Base-by-base conservation (phyloP, 2,797 vertebrate genomes). In the Sciaenops ocellatus region DNA sequence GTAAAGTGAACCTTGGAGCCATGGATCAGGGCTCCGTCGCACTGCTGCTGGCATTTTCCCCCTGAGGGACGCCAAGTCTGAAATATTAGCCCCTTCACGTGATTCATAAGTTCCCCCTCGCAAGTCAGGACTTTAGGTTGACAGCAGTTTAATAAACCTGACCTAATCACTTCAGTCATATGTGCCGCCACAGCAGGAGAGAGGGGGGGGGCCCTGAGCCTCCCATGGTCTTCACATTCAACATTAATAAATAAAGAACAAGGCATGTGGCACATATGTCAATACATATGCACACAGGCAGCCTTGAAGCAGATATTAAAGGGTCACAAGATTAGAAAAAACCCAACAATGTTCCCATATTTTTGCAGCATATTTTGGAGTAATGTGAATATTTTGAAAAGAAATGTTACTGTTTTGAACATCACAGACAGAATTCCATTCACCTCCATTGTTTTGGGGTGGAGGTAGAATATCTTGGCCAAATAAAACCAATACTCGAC, bases 51-150 rank as follows among this genome's bases (percentile, higher is more conserved):
- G 42, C 63, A 50, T 59, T 79, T 73, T 38, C 57, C 59, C 75
- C 2, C n/a, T 64, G 1, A 4, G 66, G 56, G 68, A 34, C 34
- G 73, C 73, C 71, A 16, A 72, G 69, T 68, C 79, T 82, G 87
- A 86, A 87, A 90, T 87, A 86, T 92, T 68, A 87, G 69, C 84
- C 68, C 67, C 79, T 91, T 86, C 90, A 90, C 65, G 18, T 93
- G 91, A 90, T 89, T 89, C 57, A 85, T 87, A 86, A 88, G 82
- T 84, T 87, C 54, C 51, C 51, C 54, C 62, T 64, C 62, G 66
- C 77, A 73, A 90, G 80, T 87, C 72, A 41, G 68, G 80, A 78
- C 81, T 85, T 79, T 79, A 78, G 70, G 69, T 72, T 84, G 81
- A 85, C 71, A 60, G 63, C 66, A 26, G 52, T 85, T 89, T 91